Evolutionary conservation across 2,113 vertebrate genomes (phyloP).

Genomic region (Scalopus aquaticus): DNA sequence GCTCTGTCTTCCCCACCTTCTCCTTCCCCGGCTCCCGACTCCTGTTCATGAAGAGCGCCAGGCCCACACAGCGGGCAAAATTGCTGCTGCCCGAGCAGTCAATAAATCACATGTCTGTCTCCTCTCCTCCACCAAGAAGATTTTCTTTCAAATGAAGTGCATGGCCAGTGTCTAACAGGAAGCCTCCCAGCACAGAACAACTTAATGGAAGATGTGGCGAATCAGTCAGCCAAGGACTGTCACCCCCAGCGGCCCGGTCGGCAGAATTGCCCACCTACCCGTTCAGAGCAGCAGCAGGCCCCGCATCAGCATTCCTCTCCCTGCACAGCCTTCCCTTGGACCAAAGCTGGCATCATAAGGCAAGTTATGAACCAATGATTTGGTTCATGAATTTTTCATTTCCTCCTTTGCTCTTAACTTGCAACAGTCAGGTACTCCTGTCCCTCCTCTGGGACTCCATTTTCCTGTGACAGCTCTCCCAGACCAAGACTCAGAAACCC

Average conservation of each 20-base stretch:
- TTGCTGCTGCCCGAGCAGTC: neutral
- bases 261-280: neutral
- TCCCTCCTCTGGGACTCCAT: neutral
- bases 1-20: neutral
- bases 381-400: conserved; percentile 74
- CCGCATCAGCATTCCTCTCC: conserved; percentile 21
- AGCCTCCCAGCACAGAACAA: neutral
- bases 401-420: conserved; percentile 66
- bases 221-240: neutral
- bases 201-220: neutral
- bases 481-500: neutral
- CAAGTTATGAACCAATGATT: conserved; percentile 74
- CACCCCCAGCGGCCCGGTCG: neutral
- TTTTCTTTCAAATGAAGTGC: conserved; percentile 19
- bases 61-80: neutral
- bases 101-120: neutral
- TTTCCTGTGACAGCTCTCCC: conserved; percentile 46
- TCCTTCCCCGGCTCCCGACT: neutral
- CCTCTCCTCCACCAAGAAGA: neutral
- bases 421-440: conserved; percentile 42
- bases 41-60: neutral
- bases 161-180: neutral
- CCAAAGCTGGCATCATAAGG: conserved; percentile 1
- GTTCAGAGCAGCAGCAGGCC: neutral
- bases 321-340: conserved; percentile 14